phyloP scores from a whole-genome alignment of 2,888 invertebrate species.

The Hirtodrosophila duncani region DNA sequence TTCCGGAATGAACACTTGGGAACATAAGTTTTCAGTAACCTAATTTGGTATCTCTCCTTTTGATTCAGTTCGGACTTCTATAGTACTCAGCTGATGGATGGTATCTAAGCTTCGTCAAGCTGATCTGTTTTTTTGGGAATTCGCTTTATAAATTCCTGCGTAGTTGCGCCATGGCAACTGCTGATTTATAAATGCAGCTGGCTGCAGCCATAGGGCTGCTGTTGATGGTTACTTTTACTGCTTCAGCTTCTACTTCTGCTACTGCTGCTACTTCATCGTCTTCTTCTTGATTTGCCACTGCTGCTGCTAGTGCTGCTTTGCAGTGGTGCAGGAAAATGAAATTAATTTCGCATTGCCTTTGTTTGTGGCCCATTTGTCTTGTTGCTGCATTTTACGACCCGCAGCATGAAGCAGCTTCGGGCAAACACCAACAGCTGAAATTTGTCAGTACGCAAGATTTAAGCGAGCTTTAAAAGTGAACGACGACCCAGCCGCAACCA shows the following conservation, averaged over 20 bases:
- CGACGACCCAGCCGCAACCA: conserved; percentile 1
- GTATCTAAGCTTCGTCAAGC: too few species aligned
- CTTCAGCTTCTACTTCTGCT: conserved; percentile 13
- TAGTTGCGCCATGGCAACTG: conserved; percentile 24
- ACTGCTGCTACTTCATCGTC: too few species aligned
- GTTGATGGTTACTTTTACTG: not conserved
- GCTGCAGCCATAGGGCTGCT: conserved; percentile 4
- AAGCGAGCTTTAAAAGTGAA: conserved; percentile 37
- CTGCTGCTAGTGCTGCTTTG: conserved; percentile 14
- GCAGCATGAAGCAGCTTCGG: too few species aligned
- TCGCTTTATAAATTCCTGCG: conserved; percentile 13
- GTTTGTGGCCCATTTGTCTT: conserved; percentile 61
- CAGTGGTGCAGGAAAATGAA: conserved; percentile 43
- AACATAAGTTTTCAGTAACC: too few species aligned
- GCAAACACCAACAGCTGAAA: conserved; percentile 38
- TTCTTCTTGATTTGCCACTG: too few species aligned
- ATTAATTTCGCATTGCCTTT: conserved; percentile 61
- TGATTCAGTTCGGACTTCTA: too few species aligned
- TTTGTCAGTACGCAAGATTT: conserved; percentile 47
- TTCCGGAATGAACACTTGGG: too few species aligned
- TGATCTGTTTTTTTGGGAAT: not conserved
- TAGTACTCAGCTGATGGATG: too few species aligned
- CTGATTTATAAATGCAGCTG: conserved; percentile 51
- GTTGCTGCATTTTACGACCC: conserved; percentile 44
- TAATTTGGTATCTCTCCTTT: too few species aligned